Evolutionary conservation across 1,140 invertebrate genomes (phyloP).

Genomic region (Reticulitermes speratus): DNA sequence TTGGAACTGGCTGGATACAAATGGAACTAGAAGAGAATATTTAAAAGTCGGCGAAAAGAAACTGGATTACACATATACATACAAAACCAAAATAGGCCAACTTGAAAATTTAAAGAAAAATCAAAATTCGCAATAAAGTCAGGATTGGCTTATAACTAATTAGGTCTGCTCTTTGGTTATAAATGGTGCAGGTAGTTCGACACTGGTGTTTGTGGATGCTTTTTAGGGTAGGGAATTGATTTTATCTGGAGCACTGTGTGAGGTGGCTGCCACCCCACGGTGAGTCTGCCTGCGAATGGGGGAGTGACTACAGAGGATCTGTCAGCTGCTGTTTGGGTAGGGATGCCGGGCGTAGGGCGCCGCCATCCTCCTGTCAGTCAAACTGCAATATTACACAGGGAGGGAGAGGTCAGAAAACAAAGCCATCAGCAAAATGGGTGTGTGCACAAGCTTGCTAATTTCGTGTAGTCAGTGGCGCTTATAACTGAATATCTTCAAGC

Average conservation of each 20-base stretch:
- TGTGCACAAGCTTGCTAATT: conserved; percentile 7
- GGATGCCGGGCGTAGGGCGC: neutral
- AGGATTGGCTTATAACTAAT: too few relatives aligned
- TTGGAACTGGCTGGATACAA: too few relatives aligned
- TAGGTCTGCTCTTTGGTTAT: neutral
- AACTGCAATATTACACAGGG: neutral
- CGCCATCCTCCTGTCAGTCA: neutral
- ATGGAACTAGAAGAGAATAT: too few relatives aligned
- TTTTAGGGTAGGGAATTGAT: neutral
- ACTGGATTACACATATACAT: too few relatives aligned
- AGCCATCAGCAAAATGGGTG: neutral
- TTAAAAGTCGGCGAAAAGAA: too few relatives aligned
- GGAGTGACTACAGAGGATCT: neutral
- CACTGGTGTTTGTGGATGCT: neutral
- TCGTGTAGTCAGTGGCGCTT: neutral
- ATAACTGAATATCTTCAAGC: too few relatives aligned
- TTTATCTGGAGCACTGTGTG: neutral
- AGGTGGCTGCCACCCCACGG: neutral
- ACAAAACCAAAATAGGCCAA: too few relatives aligned
- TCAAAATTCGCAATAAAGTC: too few relatives aligned
- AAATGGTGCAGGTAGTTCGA: neutral
- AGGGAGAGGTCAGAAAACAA: neutral
- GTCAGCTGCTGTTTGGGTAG: neutral
- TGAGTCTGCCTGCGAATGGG: neutral
- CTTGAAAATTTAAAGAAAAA: too few relatives aligned